Evolutionary conservation across 2,888 invertebrate genomes (phyloP).

Genomic region (Fragum fragum): DNA sequence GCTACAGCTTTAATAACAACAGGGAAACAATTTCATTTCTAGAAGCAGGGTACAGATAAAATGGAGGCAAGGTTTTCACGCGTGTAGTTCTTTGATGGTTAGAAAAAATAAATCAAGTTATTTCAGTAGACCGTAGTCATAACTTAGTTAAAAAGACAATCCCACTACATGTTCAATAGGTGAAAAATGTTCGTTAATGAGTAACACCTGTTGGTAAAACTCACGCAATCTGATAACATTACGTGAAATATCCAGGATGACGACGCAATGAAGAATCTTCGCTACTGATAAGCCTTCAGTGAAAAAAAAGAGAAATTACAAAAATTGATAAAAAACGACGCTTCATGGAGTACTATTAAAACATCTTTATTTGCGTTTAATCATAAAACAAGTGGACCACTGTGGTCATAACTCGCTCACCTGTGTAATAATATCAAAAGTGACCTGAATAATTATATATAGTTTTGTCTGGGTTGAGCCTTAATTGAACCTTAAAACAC

Average conservation of each 20-base stretch:
- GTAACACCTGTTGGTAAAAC: conserved; percentile 1
- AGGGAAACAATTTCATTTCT: no score
- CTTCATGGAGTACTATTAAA: not conserved
- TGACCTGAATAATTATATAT: no score
- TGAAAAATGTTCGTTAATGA: conserved; percentile 3
- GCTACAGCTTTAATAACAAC: no score
- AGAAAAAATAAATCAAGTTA: not conserved
- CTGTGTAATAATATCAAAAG: no score
- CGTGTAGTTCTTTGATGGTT: no score
- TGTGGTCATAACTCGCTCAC: no score
- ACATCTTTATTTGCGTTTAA: no score
- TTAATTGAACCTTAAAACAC: no score
- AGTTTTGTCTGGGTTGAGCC: no score
- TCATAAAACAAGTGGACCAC: no score
- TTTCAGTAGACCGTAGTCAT: conserved; percentile 3
- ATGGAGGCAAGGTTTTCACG: no score
- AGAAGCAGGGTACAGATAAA: no score
- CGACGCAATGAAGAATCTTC: not conserved
- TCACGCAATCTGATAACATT: not conserved
- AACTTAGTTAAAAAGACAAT: not conserved
- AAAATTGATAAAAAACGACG: not conserved
- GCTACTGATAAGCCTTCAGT: not conserved
- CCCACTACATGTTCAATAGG: conserved; percentile 3
- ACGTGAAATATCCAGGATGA: not conserved
- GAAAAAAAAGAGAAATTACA: not conserved